Base-by-base conservation (phyloP, 1,140 invertebrate species). In the Schlechtendalia chinensis region DNA sequence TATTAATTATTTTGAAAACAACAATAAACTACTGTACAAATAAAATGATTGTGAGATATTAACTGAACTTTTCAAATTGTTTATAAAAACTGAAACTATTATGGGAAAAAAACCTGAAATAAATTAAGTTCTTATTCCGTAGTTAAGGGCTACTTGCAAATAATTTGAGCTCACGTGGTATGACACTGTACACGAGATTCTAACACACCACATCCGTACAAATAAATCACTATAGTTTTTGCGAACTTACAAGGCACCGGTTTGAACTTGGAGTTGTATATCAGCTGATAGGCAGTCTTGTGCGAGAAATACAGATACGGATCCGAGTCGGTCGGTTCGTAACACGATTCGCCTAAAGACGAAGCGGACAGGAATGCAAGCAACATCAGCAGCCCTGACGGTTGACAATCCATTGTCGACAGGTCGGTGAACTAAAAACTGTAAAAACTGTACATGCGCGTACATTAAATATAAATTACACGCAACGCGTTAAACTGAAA, bases 221-320 rank as follows among this genome's bases (percentile, higher is more conserved):
- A 12, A 50, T 12, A 12, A 6, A 12, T 50, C 5, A 50, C 12
- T 50, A 45, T 45, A 50, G 27, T 5, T 29, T 29, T 0, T 61
- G 29, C 16, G 50, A 53, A 80, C 84, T 86, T 82, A 88, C 87
- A 84, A 32, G 85, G 85, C 56, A 87, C 83, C 1, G 83, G 82
- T 79, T 85, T 83, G 24, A 85, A 85, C 17, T 83, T 83, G 0
- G 84, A 84, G 65, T 83, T 85, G 32, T 86, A 85, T 56, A 87
- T 85, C 54, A 88, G 86, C 63, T 87, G 84, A 56, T 88, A 88
- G 1, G 87, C 85, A 11, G 87, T 88, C 83, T 87, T 88, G 1
- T 86, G 87, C 0, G 82, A 86, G 83, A 88, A 86, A 54, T 84
- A 83, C 6, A 88, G 81, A 63, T 88, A 88, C 0, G 87, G 87